Evolutionary conservation across 2,797 vertebrate species (phyloP).

Genomic region (Australoheros facetus): DNA sequence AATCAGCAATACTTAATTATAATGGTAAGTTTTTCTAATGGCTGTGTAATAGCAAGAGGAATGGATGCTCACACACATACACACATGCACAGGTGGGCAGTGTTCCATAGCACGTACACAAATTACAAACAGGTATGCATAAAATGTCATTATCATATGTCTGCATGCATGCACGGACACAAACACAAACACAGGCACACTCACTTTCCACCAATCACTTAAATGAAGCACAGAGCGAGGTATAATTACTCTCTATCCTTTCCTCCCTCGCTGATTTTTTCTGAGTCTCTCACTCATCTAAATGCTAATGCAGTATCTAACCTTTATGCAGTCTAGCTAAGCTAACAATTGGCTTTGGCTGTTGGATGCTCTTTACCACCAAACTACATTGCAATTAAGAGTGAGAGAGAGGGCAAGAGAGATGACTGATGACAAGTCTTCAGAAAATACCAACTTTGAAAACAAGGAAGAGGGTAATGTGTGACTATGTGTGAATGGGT

Average conservation of each 20-base stretch:
- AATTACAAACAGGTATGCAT: slow-evolving; percentile 39
- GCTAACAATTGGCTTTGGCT: slow-evolving; percentile 70
- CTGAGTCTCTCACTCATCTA: slow-evolving; percentile 67
- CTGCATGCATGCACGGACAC: slow-evolving; percentile 7
- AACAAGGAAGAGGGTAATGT: not conserved
- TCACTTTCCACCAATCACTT: slow-evolving; percentile 26
- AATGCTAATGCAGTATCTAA: slow-evolving; percentile 78
- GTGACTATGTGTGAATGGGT: not conserved
- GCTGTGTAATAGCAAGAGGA: not conserved
- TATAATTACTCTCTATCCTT: slow-evolving; percentile 51
- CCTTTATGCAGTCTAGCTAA: slow-evolving; percentile 65
- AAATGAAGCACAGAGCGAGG: slow-evolving; percentile 32
- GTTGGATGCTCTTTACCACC: slow-evolving; percentile 48
- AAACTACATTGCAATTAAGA: slow-evolving; percentile 59
- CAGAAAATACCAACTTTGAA: slow-evolving; percentile 11
- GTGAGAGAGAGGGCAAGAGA: not conserved
- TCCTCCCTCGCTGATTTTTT: slow-evolving; percentile 18
- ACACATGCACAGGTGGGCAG: slow-evolving; percentile 1
- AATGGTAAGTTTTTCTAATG: not conserved
- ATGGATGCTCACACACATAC: not conserved
- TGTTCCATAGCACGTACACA: slow-evolving; percentile 33
- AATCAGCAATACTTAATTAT: not conserved
- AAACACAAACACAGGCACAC: slow-evolving; percentile 6
- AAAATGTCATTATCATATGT: slow-evolving; percentile 55
- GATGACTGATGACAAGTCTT: slow-evolving; percentile 9